Base-by-base conservation (phyloP, 2,888 invertebrate genomes). In the Cremastinae sp. region DNA sequence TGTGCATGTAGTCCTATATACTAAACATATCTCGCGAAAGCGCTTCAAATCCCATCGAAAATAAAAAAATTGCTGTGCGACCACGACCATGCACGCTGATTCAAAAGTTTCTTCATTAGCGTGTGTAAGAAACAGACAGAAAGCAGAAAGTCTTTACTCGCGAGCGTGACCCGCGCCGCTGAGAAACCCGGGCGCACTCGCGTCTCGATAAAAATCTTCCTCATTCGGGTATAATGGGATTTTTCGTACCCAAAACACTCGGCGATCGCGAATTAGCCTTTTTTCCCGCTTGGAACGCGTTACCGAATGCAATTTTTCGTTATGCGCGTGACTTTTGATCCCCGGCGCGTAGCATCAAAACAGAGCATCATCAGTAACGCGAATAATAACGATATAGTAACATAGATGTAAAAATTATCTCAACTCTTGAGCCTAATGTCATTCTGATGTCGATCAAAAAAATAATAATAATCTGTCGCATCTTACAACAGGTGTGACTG, bases 181-280 rank as follows among this genome's bases (percentile, higher is more conserved):
- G 18, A 47, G 9, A n/a, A n/a, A 3, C 7, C 7, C 5, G 43
- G 12, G 20, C 49, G 18, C 18, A 37, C 47, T 18, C 55, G 10
- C 49, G 16, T 84, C 82, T 81, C 66, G 79, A 79, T 81, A 78
- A 83, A 83, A 82, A 84, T 84, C 83, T 74, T 72, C 75, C 68
- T 47, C 51, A 56, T 37, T 49, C 35, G 58, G 73, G 75, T 72
- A 77, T 80, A 71, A 74, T 76, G 70, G 62, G 71, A 66, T 70
- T 78, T 66, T 58, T 70, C 58, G 39, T 64, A 55, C 18, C 47
- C 18, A 35, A 47, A 47, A 47, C 37, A 35, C 45, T 35, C 14
- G 20, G 28, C 20, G 39, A 56, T 68, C 37, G 47, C 58, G 66
- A 55, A 55, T 66, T 45, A 55, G 3, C 65, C 16, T 66, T 68